Evolutionary conservation across 2,113 vertebrate species (phyloP), one percentile per base, ranked within the genome.

Genomic region (Ancistrus triradiatus): DNA sequence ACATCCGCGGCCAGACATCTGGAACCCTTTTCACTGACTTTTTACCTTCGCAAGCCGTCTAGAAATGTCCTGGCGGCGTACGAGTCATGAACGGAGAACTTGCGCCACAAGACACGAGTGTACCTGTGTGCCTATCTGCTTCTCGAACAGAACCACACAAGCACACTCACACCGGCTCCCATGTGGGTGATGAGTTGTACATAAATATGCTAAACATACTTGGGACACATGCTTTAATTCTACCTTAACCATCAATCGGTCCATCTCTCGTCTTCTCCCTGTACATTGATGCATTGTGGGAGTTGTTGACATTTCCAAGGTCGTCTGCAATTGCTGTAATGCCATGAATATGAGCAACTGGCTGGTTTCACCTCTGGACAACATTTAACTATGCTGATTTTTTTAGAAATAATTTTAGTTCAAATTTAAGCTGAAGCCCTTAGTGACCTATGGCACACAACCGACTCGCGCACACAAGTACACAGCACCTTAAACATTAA

Each of bases 111-210:
- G 24, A 55, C 53, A 60, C 31, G 31, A 73, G 72, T 73, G 52
- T 64, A 72, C 49, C 48, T 63, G 59, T 63, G 44, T 68, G 74
- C 69, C 57, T 57, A 68, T 74, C 78, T 73, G 49, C 53, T 53
- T 70, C 22, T 57, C 25, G 7, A 40, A 64, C 28, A 68, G 61
- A 72, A n/a, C 67, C 51, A 53, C 31, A 37, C 49, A 64, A 17
- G 40, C 48, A 40, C 65, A 31, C 25, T 60, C 28, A 61, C 66
- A 68, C n/a, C n/a, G 42, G 42, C 47, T 56, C 40, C 46, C 17
- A 15, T 66, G 63, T 63, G 35, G 37, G 33, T 70, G 19, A 67
- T 21, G 28, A 48, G 49, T 55, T 75, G 73, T 75, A 75, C 65
- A 68, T 70, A 71, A 53, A 59, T 49, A 65, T 46, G 42, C 25